Conservation (phyloP, 2,888 invertebrate genomes). For the Patella pellucida region DNA sequence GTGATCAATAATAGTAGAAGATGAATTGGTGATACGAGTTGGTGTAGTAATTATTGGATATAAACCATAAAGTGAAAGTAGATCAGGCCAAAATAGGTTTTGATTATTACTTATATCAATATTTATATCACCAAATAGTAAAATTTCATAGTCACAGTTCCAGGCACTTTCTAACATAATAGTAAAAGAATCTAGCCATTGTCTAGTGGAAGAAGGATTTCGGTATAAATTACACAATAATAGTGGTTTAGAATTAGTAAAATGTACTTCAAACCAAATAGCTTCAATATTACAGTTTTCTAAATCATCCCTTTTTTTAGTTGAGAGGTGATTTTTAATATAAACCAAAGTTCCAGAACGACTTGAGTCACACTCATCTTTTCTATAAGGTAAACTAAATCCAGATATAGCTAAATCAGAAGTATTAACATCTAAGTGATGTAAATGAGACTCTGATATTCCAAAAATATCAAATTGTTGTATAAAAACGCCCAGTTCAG, state of each 20-base stretch:
- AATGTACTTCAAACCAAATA: neutral
- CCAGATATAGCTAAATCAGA: neutral
- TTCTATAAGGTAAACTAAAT: neutral
- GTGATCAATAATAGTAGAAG: slow-evolving; percentile 5
- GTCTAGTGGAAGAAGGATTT: neutral
- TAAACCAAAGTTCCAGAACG: neutral
- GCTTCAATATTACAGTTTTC: neutral
- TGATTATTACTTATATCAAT: neutral
- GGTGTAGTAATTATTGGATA: neutral
- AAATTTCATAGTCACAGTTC: neutral
- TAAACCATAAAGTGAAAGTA: neutral
- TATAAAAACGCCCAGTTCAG: neutral
- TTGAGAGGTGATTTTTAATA: neutral
- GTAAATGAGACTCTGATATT: slow-evolving; percentile 1
- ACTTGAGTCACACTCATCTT: neutral
- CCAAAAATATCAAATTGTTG: slow-evolving; percentile 2
- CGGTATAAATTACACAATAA: neutral
- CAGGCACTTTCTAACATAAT: neutral
- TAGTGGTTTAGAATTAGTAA: neutral
- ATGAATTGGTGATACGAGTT: neutral
- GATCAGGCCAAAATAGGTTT: neutral
- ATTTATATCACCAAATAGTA: slow-evolving; percentile 2
- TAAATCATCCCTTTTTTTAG: neutral
- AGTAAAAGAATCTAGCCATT: neutral
- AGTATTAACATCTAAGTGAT: neutral